These are phyloP conservation scores for Xanthorhoe spadicearia DNA, from an alignment of 2,888 invertebrate genomes.

Conservation along the genomic window DNA sequence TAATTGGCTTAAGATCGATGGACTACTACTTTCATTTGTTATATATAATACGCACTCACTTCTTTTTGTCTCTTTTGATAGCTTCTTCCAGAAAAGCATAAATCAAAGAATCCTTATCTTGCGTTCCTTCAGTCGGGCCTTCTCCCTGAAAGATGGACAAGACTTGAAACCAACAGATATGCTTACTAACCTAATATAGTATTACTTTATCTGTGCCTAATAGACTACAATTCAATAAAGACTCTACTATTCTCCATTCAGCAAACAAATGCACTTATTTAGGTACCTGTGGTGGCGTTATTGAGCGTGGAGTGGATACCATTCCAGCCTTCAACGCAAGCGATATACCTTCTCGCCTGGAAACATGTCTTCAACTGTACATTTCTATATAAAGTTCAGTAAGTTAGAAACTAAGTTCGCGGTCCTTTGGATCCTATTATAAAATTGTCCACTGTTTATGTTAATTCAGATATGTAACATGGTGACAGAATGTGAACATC, in stretches of 20 bases:
- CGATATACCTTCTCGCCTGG: constrained; percentile 69
- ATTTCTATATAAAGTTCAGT: background rate
- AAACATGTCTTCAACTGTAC: constrained; percentile 37
- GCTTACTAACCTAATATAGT: background rate
- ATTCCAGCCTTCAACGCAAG: constrained; percentile 74
- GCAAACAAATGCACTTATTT: background rate
- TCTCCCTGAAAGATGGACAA: constrained; percentile 37
- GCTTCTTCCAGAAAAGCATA: constrained; percentile 77
- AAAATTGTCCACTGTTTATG: too few species aligned
- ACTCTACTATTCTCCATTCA: too few species aligned
- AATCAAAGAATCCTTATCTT: constrained; percentile 73
- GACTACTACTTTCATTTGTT: background rate
- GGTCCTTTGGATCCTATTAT: background rate
- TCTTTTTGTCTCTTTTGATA: constrained; percentile 73
- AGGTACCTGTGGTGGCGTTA: constrained; percentile 63
- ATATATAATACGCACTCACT: constrained; percentile 53
- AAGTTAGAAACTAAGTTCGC: background rate
- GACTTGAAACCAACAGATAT: background rate
- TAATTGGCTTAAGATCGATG: too few species aligned
- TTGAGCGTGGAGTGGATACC: constrained; percentile 69
- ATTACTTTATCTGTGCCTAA: too few species aligned
- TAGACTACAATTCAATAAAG: too few species aligned
- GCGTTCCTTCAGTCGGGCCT: constrained; percentile 53
- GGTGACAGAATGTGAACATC: too few species aligned
- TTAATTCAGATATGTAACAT: too few species aligned